A percentile compares a stretch with the other conserved stretches of the same genome.
These are phyloP conservation scores for Petromus typicus DNA, from an alignment of 2,113 vertebrate genomes.

Conservation along the genomic window DNA sequence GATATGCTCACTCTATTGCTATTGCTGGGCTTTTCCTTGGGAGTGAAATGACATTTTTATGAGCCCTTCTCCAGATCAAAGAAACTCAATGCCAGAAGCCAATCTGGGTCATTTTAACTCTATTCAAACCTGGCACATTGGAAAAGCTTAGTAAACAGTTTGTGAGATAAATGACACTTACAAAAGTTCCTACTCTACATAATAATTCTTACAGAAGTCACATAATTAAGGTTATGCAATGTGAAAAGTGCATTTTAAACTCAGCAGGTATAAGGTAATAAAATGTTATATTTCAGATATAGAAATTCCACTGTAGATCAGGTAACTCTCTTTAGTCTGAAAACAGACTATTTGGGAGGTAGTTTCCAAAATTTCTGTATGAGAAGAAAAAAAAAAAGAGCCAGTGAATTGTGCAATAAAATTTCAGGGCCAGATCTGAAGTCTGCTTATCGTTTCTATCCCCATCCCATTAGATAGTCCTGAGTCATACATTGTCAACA, in stretches of 20 bases:
- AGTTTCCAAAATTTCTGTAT: background rate
- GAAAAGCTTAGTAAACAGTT: background rate
- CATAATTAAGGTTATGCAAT: background rate
- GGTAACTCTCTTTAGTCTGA: background rate
- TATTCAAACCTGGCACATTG: background rate
- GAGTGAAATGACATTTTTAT: background rate
- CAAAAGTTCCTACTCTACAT: background rate
- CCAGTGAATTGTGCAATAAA: background rate
- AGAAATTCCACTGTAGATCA: background rate
- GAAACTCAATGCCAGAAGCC: background rate
- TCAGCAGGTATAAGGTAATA: background rate
- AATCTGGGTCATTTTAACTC: background rate
- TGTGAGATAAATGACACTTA: background rate
- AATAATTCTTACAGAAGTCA: background rate
- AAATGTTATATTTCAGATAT: background rate
- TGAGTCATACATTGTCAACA: background rate
- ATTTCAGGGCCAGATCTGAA: background rate
- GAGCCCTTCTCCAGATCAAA: background rate
- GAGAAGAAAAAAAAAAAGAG: background rate
- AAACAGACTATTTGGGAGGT: background rate
- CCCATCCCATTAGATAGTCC: background rate
- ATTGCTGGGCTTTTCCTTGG: background rate
- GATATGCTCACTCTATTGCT: background rate
- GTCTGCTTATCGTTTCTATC: background rate
- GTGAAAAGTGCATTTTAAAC: background rate